Evolutionary conservation across 2,888 invertebrate species (phyloP).

Genomic region (Drosophila borealis): DNA sequence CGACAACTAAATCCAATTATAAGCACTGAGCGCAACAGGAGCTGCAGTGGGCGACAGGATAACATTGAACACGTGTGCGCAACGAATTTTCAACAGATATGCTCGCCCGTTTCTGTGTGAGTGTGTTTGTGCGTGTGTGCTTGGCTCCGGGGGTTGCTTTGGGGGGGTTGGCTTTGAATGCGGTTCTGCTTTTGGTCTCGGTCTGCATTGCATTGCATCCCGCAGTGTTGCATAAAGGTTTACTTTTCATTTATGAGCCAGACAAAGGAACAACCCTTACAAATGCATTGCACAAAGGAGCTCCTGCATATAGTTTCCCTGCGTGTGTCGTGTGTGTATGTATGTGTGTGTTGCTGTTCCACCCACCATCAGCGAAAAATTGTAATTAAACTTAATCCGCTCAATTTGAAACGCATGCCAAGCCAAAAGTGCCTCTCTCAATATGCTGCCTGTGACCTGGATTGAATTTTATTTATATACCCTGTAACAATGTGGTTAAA

Average conservation of each 20-base stretch:
- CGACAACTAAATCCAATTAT: conserved; percentile 79
- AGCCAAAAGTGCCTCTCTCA: conserved; percentile 51
- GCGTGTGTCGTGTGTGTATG: conserved; percentile 3
- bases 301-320: conserved; percentile 5
- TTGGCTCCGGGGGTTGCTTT: conserved; percentile 12
- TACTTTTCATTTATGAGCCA: conserved; percentile 68
- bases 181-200: conserved; percentile 35
- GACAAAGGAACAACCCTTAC: conserved; percentile 72
- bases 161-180: conserved; percentile 38
- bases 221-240: conserved; percentile 72
- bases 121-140: not conserved
- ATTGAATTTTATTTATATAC: conserved; percentile 29
- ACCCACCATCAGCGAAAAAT: conserved; percentile 58
- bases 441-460: conserved; percentile 29
- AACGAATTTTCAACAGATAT: conserved; percentile 57
- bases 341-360: conserved; percentile 14
- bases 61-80: conserved; percentile 66
- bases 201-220: conserved; percentile 61
- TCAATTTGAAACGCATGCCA: conserved; percentile 75
- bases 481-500: conserved; percentile 7
- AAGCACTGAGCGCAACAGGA: conserved; percentile 65
- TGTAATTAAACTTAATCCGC: conserved; percentile 83
- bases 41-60: conserved; percentile 22
- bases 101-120: not conserved
- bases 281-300: conserved; percentile 56